Evolutionary conservation across 2,113 vertebrate species (phyloP), one percentile per base, ranked within the genome.

Genomic region (Phalacrocorax aristotelis): DNA sequence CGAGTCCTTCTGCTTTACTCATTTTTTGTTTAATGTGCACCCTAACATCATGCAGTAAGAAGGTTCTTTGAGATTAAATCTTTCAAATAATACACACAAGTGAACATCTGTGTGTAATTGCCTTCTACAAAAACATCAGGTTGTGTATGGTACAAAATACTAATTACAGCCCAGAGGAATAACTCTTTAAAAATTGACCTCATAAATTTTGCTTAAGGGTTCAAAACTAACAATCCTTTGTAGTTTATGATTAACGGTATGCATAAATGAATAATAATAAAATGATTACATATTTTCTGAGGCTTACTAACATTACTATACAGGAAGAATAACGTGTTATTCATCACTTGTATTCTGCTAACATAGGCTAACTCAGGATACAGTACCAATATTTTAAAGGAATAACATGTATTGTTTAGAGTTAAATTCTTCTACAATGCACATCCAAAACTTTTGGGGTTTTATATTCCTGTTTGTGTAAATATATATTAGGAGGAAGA

Each of bases 251-350:
- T 98, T 98, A 98, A 97, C 82, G 94, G 96, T 89, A 93, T 97
- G 97, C 95, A 98, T 98, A 97, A 96, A 98, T 97, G 97, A 98
- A 98, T 98, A 97, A 97, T 98, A 98, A 98, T 97, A 98, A 95
- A 96, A 89, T 89, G 18, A 64, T 89, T 91, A 78, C 54, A 48
- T 81, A 77, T 90, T 49, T 96, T 97, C 57, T 83, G 48, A 95
- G 27, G 48, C 79, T 88, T 89, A 68, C 80, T 96, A 93, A 85
- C 30, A 81, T 42, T 75, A 58, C 19, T 80, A 77, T 64, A 91
- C 27, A 79, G 76, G 60, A 90, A 95, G 20, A 89, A 89, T 70
- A 92, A 89, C 90, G 14, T 25, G 83, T 90, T 96, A 96, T 96
- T 92, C 77, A 66, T 95, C 32, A 42, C 25, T 66, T 84, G 54